Evolutionary conservation across 2,888 invertebrate genomes (phyloP).

Genomic region (Eustalomyia histrio): DNA sequence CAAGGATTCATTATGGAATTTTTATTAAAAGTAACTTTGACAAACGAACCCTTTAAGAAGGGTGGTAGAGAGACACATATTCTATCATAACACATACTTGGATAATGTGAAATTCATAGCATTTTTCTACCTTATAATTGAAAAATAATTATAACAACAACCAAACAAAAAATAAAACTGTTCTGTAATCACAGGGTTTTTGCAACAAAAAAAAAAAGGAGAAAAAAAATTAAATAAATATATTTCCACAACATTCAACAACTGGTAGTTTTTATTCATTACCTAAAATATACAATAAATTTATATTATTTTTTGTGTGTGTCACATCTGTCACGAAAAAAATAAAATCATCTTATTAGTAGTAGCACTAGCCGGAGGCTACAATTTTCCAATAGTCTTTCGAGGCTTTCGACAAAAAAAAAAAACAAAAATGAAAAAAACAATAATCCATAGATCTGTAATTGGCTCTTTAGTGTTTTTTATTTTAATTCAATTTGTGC

Average conservation of each 20-base stretch:
- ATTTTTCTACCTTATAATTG: constrained; percentile 50
- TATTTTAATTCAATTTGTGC: constrained; percentile 53
- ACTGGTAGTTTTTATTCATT: constrained; percentile 54
- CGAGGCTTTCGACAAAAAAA: constrained; percentile 30
- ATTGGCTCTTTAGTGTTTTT: constrained; percentile 63
- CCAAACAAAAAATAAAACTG: constrained; percentile 19
- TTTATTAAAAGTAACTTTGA: constrained; percentile 57
- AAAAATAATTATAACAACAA: constrained; percentile 59
- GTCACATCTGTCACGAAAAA: constrained; percentile 64
- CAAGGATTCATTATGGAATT: constrained; percentile 60
- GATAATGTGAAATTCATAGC: constrained; percentile 29
- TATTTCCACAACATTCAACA: constrained; percentile 51
- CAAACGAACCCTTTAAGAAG: constrained; percentile 31
- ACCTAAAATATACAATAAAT: constrained; percentile 16
- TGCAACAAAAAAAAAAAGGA: constrained; percentile 8
- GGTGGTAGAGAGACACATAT: constrained; percentile 8
- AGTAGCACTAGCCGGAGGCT: constrained; percentile 53
- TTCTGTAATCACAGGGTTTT: constrained; percentile 33
- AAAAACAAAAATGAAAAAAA: constrained; percentile 28
- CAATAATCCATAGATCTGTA: constrained; percentile 63
- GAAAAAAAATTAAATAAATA: constrained; percentile 7
- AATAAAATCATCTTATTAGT: constrained; percentile 64
- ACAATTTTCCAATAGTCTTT: constrained; percentile 59
- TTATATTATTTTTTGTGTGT: constrained; percentile 23
- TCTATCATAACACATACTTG: constrained; percentile 4